Evolutionary conservation across 2,797 vertebrate species (phyloP).

Genomic region (Phataginus tetradactyla): DNA sequence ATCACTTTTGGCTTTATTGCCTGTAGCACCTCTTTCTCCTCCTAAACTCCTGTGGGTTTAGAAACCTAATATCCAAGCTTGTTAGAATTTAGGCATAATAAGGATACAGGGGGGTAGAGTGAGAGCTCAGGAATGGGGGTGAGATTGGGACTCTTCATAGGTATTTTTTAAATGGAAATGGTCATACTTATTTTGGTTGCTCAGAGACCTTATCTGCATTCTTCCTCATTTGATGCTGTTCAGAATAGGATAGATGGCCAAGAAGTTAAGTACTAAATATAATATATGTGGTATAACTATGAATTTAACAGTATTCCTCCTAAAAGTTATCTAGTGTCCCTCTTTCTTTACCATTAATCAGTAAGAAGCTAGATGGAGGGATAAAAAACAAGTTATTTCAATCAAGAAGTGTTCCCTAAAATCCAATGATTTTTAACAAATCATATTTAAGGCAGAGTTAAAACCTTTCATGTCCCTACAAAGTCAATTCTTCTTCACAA

Average conservation of each 20-base stretch:
- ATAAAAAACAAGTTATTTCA: slow-evolving; percentile 16
- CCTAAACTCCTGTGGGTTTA: neutral
- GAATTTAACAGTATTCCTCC: neutral
- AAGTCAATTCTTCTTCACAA: slow-evolving; percentile 43
- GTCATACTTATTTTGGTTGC: neutral
- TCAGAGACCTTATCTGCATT: neutral
- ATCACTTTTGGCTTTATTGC: neutral
- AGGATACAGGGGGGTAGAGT: neutral
- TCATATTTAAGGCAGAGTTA: slow-evolving; percentile 10
- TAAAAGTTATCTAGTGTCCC: neutral
- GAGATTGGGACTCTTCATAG: neutral
- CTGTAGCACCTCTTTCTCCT: neutral
- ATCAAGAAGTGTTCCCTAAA: slow-evolving; percentile 23
- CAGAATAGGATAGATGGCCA: neutral
- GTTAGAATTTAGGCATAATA: neutral
- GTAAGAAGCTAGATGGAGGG: neutral
- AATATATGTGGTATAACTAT: neutral
- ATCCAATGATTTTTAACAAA: slow-evolving; percentile 38
- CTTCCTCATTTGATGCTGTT: neutral
- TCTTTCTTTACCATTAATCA: neutral
- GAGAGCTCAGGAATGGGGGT: neutral
- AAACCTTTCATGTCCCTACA: neutral
- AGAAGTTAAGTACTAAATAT: neutral
- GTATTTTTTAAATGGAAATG: neutral
- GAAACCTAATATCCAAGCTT: neutral